A percentile compares a stretch with the other conserved stretches of the same genome.
Conservation (phyloP, 2,888 invertebrate species). For the Sycophila texana region DNA sequence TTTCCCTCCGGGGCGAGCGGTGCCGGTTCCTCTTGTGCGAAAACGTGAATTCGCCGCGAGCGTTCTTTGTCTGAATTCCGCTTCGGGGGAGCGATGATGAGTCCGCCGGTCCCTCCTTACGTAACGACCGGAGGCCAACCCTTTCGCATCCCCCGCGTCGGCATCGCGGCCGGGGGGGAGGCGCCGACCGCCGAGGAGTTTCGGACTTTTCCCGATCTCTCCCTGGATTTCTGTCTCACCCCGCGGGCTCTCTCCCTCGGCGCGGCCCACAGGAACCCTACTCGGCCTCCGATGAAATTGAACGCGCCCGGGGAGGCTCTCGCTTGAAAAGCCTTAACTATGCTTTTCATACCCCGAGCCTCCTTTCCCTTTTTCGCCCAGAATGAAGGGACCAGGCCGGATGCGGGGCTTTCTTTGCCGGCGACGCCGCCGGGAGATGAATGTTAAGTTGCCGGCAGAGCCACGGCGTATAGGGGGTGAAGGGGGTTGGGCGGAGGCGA, state of each 20-base stretch:
- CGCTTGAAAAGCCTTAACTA: constrained; percentile 46
- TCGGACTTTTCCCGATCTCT: constrained; percentile 49
- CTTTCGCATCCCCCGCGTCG: constrained; percentile 18
- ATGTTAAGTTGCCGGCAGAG: not conserved
- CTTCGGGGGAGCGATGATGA: constrained; percentile 40
- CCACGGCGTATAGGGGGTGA: no score
- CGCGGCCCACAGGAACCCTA: not conserved
- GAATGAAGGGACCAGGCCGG: not conserved
- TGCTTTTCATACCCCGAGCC: constrained; percentile 39
- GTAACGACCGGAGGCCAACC: constrained; percentile 50
- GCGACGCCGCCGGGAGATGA: not conserved
- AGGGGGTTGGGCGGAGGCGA: not conserved
- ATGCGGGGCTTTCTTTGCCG: no score
- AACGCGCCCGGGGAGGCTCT: constrained; percentile 34
- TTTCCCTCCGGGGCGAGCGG: constrained; percentile 48
- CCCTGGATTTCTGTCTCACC: constrained; percentile 14
- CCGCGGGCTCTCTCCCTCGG: not conserved
- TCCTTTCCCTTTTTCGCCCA: not conserved
- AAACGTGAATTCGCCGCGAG: constrained; percentile 41
- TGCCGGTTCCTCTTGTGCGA: constrained; percentile 1
- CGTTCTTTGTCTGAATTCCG: constrained; percentile 56
- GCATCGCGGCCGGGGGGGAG: no score
- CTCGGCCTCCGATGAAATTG: constrained; percentile 44
- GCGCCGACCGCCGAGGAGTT: constrained; percentile 29
- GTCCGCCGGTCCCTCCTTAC: constrained; percentile 40